Conservation (phyloP, 2,888 invertebrate genomes). For the Harpalus rufipes region DNA sequence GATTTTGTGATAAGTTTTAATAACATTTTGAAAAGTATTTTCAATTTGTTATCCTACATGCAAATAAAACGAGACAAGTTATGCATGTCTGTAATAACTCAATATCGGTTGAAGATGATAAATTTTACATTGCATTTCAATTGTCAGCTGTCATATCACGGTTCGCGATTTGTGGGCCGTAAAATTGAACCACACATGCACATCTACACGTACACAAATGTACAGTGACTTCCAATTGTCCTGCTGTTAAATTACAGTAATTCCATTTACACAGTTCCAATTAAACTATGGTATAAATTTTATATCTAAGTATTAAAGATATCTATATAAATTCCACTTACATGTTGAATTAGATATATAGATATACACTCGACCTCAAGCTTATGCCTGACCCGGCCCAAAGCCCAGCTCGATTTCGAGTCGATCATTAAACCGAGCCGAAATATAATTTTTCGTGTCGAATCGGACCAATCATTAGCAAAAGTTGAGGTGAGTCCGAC, state of each 20-base stretch:
- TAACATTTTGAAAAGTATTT: background rate
- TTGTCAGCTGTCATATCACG: constrained; percentile 1
- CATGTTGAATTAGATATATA: too few species aligned
- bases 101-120: background rate
- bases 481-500: too few species aligned
- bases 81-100: background rate
- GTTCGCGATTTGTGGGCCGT: background rate
- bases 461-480: too few species aligned
- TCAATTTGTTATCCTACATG: background rate
- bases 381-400: too few species aligned
- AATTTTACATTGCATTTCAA: constrained; percentile 3
- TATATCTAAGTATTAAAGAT: too few species aligned
- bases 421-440: too few species aligned
- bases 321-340: too few species aligned
- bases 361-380: too few species aligned
- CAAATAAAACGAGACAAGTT: background rate
- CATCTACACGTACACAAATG: background rate
- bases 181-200: background rate
- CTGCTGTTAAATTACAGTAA: background rate
- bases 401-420: too few species aligned
- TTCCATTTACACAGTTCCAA: background rate
- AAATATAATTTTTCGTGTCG: too few species aligned
- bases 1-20: background rate
- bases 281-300: background rate
- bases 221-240: background rate